Conservation (phyloP, 2,797 vertebrate genomes). For the Lacerta viridis region DNA sequence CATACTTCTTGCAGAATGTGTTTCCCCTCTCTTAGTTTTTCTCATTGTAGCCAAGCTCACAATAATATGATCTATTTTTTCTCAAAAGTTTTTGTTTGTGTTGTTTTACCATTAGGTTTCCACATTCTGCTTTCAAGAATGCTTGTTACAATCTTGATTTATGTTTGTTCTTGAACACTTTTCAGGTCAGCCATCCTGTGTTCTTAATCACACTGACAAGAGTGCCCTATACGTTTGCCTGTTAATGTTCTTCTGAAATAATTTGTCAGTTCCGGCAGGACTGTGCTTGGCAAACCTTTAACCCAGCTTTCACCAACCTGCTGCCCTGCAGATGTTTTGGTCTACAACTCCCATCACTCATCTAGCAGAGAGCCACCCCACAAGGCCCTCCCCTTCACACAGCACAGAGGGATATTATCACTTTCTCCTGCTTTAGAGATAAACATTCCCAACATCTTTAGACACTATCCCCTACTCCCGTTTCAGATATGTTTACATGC, state of each 20-base stretch:
- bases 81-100: too few relatives aligned
- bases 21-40: too few relatives aligned
- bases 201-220: not conserved
- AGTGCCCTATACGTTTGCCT: not conserved
- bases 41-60: too few relatives aligned
- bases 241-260: not conserved
- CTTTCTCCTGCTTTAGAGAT: not conserved
- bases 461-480: not conserved
- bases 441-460: not conserved
- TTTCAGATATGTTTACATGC: not conserved
- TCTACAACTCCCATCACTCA: not conserved
- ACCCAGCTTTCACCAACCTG: too few relatives aligned
- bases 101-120: too few relatives aligned
- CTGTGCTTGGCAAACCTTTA: not conserved
- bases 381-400: not conserved
- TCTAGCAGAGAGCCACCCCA: not conserved
- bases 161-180: conserved; percentile 17
- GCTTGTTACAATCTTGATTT: not conserved
- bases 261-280: not conserved
- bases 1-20: too few relatives aligned
- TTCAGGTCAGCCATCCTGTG: not conserved
- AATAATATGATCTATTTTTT: too few relatives aligned
- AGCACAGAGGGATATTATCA: not conserved
- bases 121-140: not conserved
- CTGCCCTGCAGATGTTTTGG: too few relatives aligned